Evolutionary conservation across 2,888 invertebrate genomes (phyloP), one percentile per base, ranked within the genome.

Genomic region (Endomychus coccineus): DNA sequence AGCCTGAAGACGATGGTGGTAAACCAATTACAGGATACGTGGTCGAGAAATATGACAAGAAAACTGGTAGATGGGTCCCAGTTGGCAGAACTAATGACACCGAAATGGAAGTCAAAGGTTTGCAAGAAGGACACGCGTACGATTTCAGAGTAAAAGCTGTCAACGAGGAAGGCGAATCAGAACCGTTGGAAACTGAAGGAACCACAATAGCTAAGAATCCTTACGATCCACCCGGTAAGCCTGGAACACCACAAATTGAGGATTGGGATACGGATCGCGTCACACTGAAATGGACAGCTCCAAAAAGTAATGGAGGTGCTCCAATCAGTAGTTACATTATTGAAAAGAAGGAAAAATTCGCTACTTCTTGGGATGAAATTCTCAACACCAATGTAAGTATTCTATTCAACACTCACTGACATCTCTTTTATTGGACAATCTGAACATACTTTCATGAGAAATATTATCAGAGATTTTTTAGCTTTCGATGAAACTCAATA

Each of bases 131-230:
- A 17, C 82, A 85, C 51, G 91, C 94, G 58, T 94, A 94, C 63
- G 88, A 92, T 68, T 95, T 95, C 73, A 75, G 94, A 48, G 90
- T 95, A 9, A 83, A 80, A 61, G 95, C 95, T 5, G 78, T 94
- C 43, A 95, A 95, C 56, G 94, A 95, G 47, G 95, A 94, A 62
- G 91, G 91, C 11, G 91, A 92, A 64, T 89, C 90, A 1, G 91
- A 97, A 55, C 96, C 97, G 4, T 66, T 96, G 45, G 88, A 90
- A 63, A 88, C 91, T n/a, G 89, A 91, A 34, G 77, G 80, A 53
- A 77, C 86, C 2, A 88, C 86, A 42, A 62, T 85, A 11, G 96
- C 97, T 14, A 98, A 97, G 71, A 97, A 98, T 75, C 97, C 97
- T 49, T 98, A 80, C 61, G 84, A 90, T 58, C 71, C 80, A 49